Base-by-base conservation (phyloP, 2,888 invertebrate genomes). In the Parascotia fuliginaria region DNA sequence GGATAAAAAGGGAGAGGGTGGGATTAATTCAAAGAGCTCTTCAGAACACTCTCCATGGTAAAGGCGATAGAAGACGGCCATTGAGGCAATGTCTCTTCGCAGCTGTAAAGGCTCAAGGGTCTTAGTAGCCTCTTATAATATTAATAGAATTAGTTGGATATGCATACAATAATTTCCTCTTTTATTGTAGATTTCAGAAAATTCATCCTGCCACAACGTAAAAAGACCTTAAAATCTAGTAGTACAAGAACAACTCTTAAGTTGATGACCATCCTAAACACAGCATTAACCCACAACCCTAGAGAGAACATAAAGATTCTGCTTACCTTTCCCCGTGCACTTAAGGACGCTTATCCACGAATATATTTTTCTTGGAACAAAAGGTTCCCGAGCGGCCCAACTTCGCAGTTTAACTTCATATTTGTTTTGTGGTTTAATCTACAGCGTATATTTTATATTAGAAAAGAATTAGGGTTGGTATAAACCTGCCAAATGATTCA, bases 271-370 rank as follows among this genome's bases (percentile, higher is more conserved):
- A 34, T 46, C 9, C 32, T 37, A 48, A 31, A 39, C 33, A 19
- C 19, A 12, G 39, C 38, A 48, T 48, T 48, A 48, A 38, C 29
- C 34, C 13, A 36, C 46, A 42, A 49, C 49, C 48, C 19, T 28
- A 6, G 38, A 49, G 49, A n/a, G 24, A n/a, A 34, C 14, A 27
- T 29, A 29, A 29, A 29, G 5, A 41, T 39, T 37, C 14, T 50
- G 29, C 33, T 49, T 57, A 42, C 42, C 42, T 42, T 24, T 7
- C 32, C 29, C 29, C 29, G 29, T 38, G 39, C 33, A 40, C 32
- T 43, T 40, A 47, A 36, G 31, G 31, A 15, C 28, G 41, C 47
- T 56, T 55, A 48, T 37, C 31, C 44, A n/a, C 19, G 24, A 37
- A 37, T 22, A 38, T 11, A 44, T 44, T 38, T 29, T 44, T 38